Evolutionary conservation across 2,113 vertebrate genomes (phyloP).

Genomic region (Vulpes lagopus): DNA sequence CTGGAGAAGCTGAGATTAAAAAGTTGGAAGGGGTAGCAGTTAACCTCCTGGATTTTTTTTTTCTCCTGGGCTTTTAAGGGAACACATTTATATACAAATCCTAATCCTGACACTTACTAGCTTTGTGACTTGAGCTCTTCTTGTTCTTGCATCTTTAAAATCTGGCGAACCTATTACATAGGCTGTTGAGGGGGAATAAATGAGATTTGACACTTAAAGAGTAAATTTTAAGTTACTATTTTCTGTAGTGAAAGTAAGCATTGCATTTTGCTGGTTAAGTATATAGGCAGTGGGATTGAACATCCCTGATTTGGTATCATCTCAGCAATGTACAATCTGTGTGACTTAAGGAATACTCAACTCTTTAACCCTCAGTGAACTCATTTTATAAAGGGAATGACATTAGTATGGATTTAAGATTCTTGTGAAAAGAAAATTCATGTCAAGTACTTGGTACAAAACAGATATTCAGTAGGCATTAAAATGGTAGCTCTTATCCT

Average conservation of each 20-base stretch:
- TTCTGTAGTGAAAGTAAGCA: neutral
- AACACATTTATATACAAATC: neutral
- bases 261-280: neutral
- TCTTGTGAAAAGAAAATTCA: neutral
- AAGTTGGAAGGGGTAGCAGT: neutral
- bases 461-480: neutral
- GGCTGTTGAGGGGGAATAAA: neutral
- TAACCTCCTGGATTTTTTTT: neutral
- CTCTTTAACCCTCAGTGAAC: neutral
- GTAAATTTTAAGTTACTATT: neutral
- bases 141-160: neutral
- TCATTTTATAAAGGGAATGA: neutral
- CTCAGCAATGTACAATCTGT: neutral
- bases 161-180: neutral
- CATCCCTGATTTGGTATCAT: neutral
- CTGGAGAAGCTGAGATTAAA: neutral
- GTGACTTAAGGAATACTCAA: neutral
- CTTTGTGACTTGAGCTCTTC: neutral
- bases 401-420: neutral
- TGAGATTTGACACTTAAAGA: neutral
- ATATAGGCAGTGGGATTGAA: neutral
- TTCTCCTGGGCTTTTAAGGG: neutral
- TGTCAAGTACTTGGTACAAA: neutral
- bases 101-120: neutral
- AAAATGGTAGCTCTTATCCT: neutral